phyloP scores from a whole-genome alignment of 2,888 invertebrate species.

The Clistopyga incitator region DNA sequence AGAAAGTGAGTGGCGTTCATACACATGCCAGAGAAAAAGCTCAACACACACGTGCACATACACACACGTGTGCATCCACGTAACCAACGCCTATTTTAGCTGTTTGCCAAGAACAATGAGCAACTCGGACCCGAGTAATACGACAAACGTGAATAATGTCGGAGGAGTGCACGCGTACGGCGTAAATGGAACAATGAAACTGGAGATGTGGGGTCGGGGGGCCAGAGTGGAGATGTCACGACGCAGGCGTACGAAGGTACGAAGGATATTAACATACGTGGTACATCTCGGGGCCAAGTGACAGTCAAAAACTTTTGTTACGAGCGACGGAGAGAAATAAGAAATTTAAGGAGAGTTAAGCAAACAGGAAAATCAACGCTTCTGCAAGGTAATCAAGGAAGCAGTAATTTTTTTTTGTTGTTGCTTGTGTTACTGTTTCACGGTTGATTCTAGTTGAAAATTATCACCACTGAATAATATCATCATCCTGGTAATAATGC shows the following conservation, averaged over 20 bases:
- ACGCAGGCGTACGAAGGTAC: neutral
- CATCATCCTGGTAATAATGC: no score
- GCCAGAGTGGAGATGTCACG: neutral
- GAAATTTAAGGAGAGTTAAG: no score
- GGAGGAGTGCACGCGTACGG: slow-evolving; percentile 30
- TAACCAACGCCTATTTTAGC: slow-evolving; percentile 49
- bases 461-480: no score
- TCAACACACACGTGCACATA: slow-evolving; percentile 3
- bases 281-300: neutral
- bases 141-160: slow-evolving; percentile 51
- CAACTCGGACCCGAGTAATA: slow-evolving; percentile 63
- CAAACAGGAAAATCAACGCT: no score
- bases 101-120: slow-evolving; percentile 69
- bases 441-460: no score
- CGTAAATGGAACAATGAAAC: slow-evolving; percentile 41
- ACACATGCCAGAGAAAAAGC: slow-evolving; percentile 20
- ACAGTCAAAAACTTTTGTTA: neutral
- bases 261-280: neutral
- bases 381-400: neutral
- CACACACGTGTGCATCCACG: slow-evolving; percentile 19
- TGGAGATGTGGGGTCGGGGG: slow-evolving; percentile 8
- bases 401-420: no score
- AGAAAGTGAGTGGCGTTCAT: slow-evolving; percentile 50
- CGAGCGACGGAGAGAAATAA: neutral
- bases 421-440: neutral